phyloP scores from a whole-genome alignment of 2,797 vertebrate genomes.

The Eospalax fontanierii region DNA sequence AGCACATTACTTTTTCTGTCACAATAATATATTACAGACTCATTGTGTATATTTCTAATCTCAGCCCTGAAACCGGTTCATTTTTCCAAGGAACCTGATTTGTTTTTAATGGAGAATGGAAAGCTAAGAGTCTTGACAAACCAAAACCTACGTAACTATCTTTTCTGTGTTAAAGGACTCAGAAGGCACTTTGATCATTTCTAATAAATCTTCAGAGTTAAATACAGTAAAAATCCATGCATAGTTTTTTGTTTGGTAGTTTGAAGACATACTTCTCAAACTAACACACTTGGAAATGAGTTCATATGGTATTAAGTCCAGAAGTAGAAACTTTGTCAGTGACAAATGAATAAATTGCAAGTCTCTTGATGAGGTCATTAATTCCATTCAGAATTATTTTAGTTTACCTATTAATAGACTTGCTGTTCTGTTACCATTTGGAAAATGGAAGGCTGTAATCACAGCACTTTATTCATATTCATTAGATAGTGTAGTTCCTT shows the following conservation, averaged over 20 bases:
- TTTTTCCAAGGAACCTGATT: neutral
- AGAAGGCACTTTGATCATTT: neutral
- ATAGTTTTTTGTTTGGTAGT: neutral
- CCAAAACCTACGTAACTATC: neutral
- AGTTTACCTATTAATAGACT: constrained; percentile 61
- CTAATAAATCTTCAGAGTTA: neutral
- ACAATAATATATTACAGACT: neutral
- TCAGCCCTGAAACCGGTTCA: neutral
- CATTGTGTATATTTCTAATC: neutral
- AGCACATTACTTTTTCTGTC: neutral
- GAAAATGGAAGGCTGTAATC: constrained; percentile 41
- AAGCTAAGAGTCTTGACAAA: neutral
- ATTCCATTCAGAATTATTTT: constrained; percentile 60
- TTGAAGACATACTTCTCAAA: neutral
- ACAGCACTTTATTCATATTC: constrained; percentile 40
- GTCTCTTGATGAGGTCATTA: neutral
- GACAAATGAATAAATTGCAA: constrained; percentile 12
- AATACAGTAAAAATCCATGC: neutral
- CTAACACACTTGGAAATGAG: neutral
- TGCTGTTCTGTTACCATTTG: constrained; percentile 26
- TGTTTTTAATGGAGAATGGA: neutral
- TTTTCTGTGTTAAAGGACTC: neutral
- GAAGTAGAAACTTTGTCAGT: neutral
- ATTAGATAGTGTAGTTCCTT: constrained; percentile 64
- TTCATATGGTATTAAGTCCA: neutral